A percentile compares a stretch with the other conserved stretches of the same genome.
Conservation (phyloP, 1,140 invertebrate genomes). For the Platyura marginata region DNA sequence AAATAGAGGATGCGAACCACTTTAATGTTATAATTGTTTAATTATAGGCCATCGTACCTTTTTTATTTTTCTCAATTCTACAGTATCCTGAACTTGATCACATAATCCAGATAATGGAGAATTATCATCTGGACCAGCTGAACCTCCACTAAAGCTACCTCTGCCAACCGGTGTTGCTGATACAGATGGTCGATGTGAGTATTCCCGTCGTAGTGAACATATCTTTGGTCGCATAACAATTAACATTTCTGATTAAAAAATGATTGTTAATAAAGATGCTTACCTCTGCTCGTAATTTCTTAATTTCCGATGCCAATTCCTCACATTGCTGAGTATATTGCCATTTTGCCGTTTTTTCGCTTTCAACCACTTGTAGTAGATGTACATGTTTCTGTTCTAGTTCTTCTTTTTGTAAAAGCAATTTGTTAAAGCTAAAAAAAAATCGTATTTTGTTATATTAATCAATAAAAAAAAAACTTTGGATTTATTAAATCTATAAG, state of each 20-base stretch:
- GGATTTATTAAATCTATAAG: conserved; percentile 2
- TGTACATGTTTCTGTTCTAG: conserved; percentile 86
- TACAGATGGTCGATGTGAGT: conserved; percentile 25
- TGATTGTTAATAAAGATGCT: conserved; percentile 6
- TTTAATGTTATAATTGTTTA: neutral
- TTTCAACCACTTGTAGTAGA: conserved; percentile 80
- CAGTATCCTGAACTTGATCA: conserved; percentile 32
- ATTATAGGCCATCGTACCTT: conserved; percentile 41
- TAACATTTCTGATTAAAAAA: too few relatives aligned
- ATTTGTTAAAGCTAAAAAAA: conserved; percentile 71
- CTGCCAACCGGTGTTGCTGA: conserved; percentile 2
- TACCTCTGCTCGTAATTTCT: conserved; percentile 78
- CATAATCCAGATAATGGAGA: conserved; percentile 8
- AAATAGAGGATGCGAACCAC: conserved; percentile 1
- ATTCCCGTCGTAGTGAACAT: conserved; percentile 64
- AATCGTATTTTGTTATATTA: too few relatives aligned
- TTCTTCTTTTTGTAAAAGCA: conserved; percentile 78
- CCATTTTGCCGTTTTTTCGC: conserved; percentile 83
- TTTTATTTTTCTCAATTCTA: conserved; percentile 74
- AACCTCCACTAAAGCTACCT: conserved; percentile 3
- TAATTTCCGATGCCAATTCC: conserved; percentile 72
- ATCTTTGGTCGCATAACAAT: too few relatives aligned
- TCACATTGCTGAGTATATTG: conserved; percentile 87
- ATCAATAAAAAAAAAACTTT: conserved; percentile 7
- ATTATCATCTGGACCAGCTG: conserved; percentile 7